A percentile compares a stretch with the other conserved stretches of the same genome.
These are phyloP conservation scores for Cariama cristata DNA, from an alignment of 2,113 vertebrate species.

Conservation along the genomic window DNA sequence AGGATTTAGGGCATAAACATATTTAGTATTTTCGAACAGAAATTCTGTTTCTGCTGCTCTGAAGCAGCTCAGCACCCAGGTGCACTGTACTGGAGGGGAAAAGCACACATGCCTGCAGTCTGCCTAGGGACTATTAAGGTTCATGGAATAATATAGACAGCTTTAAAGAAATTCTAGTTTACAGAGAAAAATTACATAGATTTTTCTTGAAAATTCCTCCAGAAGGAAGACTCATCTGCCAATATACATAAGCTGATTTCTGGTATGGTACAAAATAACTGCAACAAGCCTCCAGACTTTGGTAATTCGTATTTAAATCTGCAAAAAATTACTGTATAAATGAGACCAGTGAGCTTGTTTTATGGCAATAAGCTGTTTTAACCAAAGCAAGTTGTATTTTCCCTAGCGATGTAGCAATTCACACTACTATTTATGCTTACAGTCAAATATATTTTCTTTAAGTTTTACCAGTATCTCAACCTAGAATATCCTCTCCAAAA, in stretches of 20 bases:
- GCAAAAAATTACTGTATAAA: not conserved
- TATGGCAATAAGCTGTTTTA: not conserved
- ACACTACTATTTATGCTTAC: not conserved
- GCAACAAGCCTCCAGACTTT: not conserved
- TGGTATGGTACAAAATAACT: not conserved
- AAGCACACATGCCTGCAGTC: not conserved
- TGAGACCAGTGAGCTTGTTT: not conserved
- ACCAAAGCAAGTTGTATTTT: not conserved
- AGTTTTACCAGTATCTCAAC: not conserved
- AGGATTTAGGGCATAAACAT: not conserved
- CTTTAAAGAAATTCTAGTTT: not conserved
- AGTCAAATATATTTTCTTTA: not conserved
- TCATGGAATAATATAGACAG: not conserved
- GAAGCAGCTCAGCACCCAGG: not conserved
- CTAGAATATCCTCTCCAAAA: not conserved
- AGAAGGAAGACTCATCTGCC: not conserved
- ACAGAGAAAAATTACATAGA: not conserved
- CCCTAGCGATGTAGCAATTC: not conserved
- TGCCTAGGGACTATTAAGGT: not conserved
- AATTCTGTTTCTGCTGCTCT: not conserved
- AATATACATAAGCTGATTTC: not conserved
- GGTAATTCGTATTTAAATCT: not conserved
- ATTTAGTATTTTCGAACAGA: not conserved
- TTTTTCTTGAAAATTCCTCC: not conserved
- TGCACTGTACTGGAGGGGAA: not conserved